phyloP scores from a whole-genome alignment of 2,113 vertebrate species.

The Gobio gobio region DNA sequence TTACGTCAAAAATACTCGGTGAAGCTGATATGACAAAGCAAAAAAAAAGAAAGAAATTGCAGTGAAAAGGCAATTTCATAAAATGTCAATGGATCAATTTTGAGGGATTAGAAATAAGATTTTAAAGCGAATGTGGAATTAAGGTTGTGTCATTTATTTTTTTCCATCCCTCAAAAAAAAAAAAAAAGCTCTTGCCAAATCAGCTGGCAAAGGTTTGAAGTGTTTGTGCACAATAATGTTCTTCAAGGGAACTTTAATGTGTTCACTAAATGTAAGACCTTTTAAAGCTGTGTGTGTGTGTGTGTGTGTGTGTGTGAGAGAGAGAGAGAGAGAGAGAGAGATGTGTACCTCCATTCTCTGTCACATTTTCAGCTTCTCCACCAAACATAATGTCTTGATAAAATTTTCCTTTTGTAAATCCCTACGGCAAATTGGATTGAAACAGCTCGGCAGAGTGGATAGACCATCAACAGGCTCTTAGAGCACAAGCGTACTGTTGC shows the following conservation, averaged over 20 bases:
- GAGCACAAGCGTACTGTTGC: constrained; percentile 58
- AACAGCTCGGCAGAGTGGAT: constrained; percentile 46
- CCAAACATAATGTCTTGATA: constrained; percentile 26
- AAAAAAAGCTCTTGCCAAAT: not conserved
- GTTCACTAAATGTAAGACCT: constrained; percentile 35
- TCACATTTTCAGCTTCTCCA: constrained; percentile 35
- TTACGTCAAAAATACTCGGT: not conserved
- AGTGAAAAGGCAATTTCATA: not conserved
- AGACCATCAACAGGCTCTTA: constrained; percentile 53
- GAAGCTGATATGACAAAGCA: not conserved
- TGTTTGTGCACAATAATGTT: not conserved
- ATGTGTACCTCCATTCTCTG: not conserved
- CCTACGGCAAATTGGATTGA: constrained; percentile 29
- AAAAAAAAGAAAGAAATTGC: too few species aligned
- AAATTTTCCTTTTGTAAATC: constrained; percentile 42
- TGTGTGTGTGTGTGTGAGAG: not conserved
- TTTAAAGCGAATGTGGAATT: not conserved
- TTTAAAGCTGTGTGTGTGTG: constrained; percentile 20
- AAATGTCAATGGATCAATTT: not conserved
- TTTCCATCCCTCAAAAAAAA: not conserved
- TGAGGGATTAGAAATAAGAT: not conserved
- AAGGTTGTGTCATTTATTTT: not conserved
- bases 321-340: too few species aligned
- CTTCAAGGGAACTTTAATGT: constrained; percentile 16
- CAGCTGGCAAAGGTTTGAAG: not conserved